A percentile compares a stretch with the other conserved stretches of the same genome.
phyloP scores from a whole-genome alignment of 2,113 vertebrate species.

The Hemicordylus capensis region DNA sequence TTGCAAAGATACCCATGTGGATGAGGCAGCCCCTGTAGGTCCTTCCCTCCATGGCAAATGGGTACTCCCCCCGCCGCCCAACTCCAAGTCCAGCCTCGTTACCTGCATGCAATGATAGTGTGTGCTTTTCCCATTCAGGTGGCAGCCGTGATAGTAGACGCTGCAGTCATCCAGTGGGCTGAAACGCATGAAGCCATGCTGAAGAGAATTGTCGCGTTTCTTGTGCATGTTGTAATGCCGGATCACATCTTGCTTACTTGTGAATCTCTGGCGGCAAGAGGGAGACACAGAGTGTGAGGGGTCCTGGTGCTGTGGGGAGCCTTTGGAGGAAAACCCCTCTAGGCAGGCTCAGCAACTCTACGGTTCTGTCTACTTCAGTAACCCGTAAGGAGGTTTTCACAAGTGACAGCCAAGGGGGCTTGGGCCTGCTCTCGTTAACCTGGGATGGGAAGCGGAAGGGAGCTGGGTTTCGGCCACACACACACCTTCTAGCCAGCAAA shows the following conservation, averaged over 20 bases:
- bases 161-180: slow-evolving; percentile 99
- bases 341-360: neutral
- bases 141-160: slow-evolving; percentile 98
- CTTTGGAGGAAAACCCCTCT: no score
- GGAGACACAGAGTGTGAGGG: slow-evolving; percentile 52
- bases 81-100: slow-evolving; percentile 35
- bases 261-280: slow-evolving; percentile 91
- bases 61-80: neutral
- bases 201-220: slow-evolving; percentile 98
- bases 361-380: no score
- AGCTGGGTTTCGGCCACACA: neutral
- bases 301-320: slow-evolving; percentile 15
- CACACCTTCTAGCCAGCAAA: neutral
- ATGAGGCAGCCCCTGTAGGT: neutral
- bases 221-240: slow-evolving; percentile 99
- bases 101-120: slow-evolving; percentile 99
- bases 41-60: neutral
- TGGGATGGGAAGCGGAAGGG: neutral
- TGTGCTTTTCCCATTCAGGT: slow-evolving; percentile 99
- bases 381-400: neutral
- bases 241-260: slow-evolving; percentile 99
- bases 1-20: neutral
- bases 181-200: slow-evolving; percentile 99
- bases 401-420: slow-evolving; percentile 53
- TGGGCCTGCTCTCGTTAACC: slow-evolving; percentile 7